A percentile compares a stretch with the other conserved stretches of the same genome.
These are phyloP conservation scores for Cromileptes altivelis DNA, from an alignment of 2,113 vertebrate species.

Conservation along the genomic window DNA sequence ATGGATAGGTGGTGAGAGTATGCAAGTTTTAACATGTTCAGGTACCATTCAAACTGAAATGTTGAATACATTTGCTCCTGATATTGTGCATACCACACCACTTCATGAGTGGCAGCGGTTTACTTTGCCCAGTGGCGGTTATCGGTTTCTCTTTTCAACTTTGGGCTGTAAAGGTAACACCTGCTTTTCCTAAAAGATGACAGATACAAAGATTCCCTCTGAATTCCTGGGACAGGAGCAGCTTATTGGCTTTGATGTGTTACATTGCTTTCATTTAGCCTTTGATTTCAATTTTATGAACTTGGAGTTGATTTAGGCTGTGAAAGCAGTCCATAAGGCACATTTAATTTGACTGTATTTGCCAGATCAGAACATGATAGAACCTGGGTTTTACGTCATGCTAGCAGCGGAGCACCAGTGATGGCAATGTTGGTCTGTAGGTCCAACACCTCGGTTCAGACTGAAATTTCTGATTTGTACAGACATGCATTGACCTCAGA, in stretches of 20 bases:
- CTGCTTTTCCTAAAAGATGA: conserved; percentile 40
- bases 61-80: conserved; percentile 35
- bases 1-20: conserved; percentile 24
- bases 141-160: conserved; percentile 24
- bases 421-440: too few species aligned
- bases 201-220: conserved; percentile 28
- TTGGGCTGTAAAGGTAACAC: conserved; percentile 16
- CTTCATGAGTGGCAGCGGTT: neutral
- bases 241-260: conserved; percentile 34
- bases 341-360: conserved; percentile 24
- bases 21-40: conserved; percentile 32
- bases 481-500: neutral
- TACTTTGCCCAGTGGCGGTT: conserved; percentile 11
- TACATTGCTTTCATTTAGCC: conserved; percentile 25
- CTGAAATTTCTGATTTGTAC: neutral
- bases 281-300: conserved; percentile 46
- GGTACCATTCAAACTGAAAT: neutral
- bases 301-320: conserved; percentile 23
- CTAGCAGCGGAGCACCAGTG: neutral
- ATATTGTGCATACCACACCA: neutral
- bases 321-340: conserved; percentile 9
- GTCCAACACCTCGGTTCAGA: neutral
- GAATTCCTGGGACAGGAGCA: conserved; percentile 7
- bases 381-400: neutral
- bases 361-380: conserved; percentile 4